Evolutionary conservation across 1,140 invertebrate species (phyloP), one percentile per base, ranked within the genome.

Genomic region (Apis florea): DNA sequence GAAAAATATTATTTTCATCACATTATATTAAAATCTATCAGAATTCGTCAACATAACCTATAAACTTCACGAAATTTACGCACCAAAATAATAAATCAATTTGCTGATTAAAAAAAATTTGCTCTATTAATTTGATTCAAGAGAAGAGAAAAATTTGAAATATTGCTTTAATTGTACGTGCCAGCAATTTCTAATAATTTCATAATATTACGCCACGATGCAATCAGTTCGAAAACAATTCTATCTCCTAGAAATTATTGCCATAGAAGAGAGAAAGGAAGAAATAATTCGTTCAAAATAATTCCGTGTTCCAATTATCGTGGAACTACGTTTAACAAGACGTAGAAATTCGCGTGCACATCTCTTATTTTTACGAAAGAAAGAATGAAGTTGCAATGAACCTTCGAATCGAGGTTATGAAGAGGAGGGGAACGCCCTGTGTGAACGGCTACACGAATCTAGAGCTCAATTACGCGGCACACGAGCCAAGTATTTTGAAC

Each of bases 401-500:
- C n/a, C n/a, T 19, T 8, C 13, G 15, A 49, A 15, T 53, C 5
- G 17, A 51, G 58, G 63, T 63, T 51, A 63, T 5, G 19, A 21
- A 63, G 40, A 24, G 19, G 5, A 71, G 26, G 26, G 31, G 5
- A 53, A 51, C 24, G 56, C 11, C 47, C 54, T 21, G 13, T 70
- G 13, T 31, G 53, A 26, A 31, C 51, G 59, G 12, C 51, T 13
- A 40, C 49, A n/a, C 61, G 63, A 76, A 67, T 76, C 61, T 76
- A 68, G 74, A 68, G 63, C 63, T 67, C 74, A 68, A 76, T 76
- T 76, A 76, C 64, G 21, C 11, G 12, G 40, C 19, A 49, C 74
- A 53, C 51, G 26, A 17, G 21, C 19, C 74, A 56, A 51, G 61
- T 31, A 51, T 76, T 67, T 67, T 67, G 8, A 67, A 40, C 63